A percentile compares a stretch with the other conserved stretches of the same genome.
Conservation (phyloP, 2,113 vertebrate genomes). For the Semnopithecus entellus region DNA sequence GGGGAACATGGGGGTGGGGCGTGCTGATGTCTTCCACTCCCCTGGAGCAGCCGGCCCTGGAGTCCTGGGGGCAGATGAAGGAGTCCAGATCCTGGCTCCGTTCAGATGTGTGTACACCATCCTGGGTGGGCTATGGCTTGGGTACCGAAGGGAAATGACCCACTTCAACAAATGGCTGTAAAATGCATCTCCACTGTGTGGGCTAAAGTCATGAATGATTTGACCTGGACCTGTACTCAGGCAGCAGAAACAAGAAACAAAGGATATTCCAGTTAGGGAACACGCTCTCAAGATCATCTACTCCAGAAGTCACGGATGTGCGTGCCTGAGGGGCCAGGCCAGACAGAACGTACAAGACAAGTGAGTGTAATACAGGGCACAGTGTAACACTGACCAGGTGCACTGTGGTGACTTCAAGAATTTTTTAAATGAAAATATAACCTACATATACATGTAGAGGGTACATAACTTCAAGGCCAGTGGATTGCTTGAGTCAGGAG, state of each 20-base stretch:
- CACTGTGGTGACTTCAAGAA: background rate
- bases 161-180: background rate
- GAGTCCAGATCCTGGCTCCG: background rate
- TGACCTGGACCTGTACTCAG: background rate
- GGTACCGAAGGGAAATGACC: background rate
- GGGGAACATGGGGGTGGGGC: fast-evolving
- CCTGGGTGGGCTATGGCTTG: too few relatives aligned
- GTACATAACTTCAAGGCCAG: too few relatives aligned
- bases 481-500: too few relatives aligned
- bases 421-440: background rate
- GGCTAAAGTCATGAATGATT: background rate
- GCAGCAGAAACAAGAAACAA: background rate
- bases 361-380: too few relatives aligned
- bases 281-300: background rate
- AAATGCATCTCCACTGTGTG: fast-evolving
- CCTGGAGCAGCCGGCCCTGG: background rate
- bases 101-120: background rate
- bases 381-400: fast-evolving
- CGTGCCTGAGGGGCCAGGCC: too few relatives aligned
- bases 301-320: background rate
- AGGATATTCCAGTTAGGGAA: background rate
- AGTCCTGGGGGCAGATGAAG: background rate
- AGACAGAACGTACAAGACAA: fast-evolving
- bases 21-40: background rate
- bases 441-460: background rate